These are phyloP conservation scores for Alcis repandata DNA, from an alignment of 2,888 invertebrate species.

Conservation along the genomic window DNA sequence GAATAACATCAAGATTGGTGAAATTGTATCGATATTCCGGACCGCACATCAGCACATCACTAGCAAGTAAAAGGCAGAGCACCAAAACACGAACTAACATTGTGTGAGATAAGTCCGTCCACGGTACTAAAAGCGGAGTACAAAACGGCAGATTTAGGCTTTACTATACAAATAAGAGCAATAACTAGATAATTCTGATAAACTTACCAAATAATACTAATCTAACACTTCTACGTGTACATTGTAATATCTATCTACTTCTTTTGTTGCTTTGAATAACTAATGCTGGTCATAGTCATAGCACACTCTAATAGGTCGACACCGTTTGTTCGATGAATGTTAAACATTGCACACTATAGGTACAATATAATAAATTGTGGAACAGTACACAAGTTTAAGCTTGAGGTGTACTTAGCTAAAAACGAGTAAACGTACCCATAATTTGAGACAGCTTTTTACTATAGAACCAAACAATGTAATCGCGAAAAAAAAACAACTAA, in stretches of 20 bases:
- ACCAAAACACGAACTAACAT: background rate
- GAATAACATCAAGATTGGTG: no score
- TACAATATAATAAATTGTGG: no score
- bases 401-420: no score
- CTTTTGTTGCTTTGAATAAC: background rate
- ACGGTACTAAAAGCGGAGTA: background rate
- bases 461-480: no score
- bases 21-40: background rate
- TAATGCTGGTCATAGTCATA: background rate
- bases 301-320: background rate
- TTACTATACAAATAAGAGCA: conserved; percentile 3
- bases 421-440: no score
- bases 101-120: no score
- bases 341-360: no score
- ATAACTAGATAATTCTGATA: background rate
- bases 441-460: no score
- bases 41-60: background rate
- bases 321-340: no score
- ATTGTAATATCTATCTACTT: no score
- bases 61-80: background rate
- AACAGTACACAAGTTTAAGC: no score
- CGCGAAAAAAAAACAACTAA: no score
- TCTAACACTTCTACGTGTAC: background rate
- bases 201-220: conserved; percentile 2
- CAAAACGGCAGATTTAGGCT: background rate